A percentile compares a stretch with the other conserved stretches of the same genome.
Conservation (phyloP, 2,113 vertebrate species). For the Pan paniscus region DNA sequence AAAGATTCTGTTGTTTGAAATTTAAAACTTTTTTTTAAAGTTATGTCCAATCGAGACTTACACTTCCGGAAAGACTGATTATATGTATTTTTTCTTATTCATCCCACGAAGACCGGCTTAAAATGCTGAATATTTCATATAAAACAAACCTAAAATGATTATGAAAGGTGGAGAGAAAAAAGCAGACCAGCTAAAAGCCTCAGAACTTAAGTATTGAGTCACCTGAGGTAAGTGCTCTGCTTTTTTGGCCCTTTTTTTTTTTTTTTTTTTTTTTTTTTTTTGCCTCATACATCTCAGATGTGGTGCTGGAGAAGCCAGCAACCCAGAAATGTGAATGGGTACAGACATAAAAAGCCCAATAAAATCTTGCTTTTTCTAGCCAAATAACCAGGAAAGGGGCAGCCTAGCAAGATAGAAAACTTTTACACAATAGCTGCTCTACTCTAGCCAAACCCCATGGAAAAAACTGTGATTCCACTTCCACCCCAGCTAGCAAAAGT, state of each 20-base stretch:
- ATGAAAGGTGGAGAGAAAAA: conserved; percentile 26
- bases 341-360: background rate
- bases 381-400: background rate
- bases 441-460: background rate
- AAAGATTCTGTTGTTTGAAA: background rate
- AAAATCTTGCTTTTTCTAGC: background rate
- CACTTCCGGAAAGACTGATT: background rate
- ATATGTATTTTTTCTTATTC: background rate
- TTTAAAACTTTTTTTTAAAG: background rate
- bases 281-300: background rate
- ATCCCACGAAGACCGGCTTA: background rate
- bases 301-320: background rate
- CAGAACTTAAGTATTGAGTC: background rate
- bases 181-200: background rate
- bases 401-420: background rate
- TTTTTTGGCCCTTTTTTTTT: no score
- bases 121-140: background rate
- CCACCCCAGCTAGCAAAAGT: background rate
- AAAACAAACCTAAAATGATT: background rate
- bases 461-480: background rate
- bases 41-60: background rate
- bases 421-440: background rate
- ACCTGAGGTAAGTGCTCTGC: background rate
- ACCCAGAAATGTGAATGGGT: background rate
- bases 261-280: background rate